Base-by-base conservation (phyloP, 2,113 vertebrate genomes). In the Hoplias malabaricus region DNA sequence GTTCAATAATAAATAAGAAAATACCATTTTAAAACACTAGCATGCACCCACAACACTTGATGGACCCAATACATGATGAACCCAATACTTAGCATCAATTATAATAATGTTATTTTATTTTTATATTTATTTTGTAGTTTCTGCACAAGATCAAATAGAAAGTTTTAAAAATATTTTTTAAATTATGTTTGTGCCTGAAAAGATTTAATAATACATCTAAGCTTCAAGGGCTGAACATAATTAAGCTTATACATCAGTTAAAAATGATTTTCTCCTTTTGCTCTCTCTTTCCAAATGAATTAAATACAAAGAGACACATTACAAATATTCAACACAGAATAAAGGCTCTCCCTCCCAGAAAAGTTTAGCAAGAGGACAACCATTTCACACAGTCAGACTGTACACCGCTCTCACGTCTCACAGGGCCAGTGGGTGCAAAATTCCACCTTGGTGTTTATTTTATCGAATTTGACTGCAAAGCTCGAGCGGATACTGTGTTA, bases 401-500 rank as follows among this genome's bases (percentile, higher is more conserved):
- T 29, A 62, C 9, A 29, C 2, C 8, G 25, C 40, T 19, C 3
- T 42, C 40, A 62, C 38, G 16, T 34, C 73, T 31, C 34, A 43
- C 40, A 19, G 54, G 69, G 62, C 14, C 38, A 59, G 2, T 2
- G 46, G 25, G 77, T 54, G 61, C 57, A 75, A 36, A 63, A 56
- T 73, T 53, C 16, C n/a, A 65, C 3, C 31, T 43, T 46, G 12
- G 21, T 53, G 69, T 77, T 68, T 65, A 56, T 83, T 83, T 57
- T 56, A 73, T 73, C 77, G 68, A 67, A 61, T 62, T 27, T 69
- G 69, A 54, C 46, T 10, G 63, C 54, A 62, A 75, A 75, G 27
- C 43, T 38, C 40, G 48, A 46, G 21, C 23, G 1, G 43, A 80
- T 53, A 73, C 16, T 23, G 34, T 27, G 27, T 11, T 63, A 61